These are phyloP conservation scores for Percopsis omiscomaycus DNA, from an alignment of 2,797 vertebrate genomes.

Conservation along the genomic window DNA sequence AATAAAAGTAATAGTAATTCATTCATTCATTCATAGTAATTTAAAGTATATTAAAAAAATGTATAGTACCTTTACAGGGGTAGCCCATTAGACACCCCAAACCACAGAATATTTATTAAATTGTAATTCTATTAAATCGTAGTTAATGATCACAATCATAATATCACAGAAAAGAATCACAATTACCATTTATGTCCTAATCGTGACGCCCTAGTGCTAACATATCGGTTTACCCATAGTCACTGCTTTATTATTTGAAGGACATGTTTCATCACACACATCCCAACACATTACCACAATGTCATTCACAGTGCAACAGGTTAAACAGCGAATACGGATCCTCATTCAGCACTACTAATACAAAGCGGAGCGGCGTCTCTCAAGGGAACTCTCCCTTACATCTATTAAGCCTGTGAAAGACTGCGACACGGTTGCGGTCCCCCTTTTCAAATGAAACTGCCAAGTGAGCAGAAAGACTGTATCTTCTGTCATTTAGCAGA, in stretches of 20 bases:
- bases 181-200: too few relatives aligned
- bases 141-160: too few relatives aligned
- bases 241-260: neutral
- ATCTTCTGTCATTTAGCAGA: slow-evolving; percentile 7
- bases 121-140: too few relatives aligned
- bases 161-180: too few relatives aligned
- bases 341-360: neutral
- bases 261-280: neutral
- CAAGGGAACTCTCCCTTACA: slow-evolving; percentile 5
- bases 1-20: too few relatives aligned
- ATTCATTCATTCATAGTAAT: too few relatives aligned
- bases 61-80: too few relatives aligned
- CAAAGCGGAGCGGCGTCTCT: neutral
- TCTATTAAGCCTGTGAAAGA: neutral
- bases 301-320: neutral
- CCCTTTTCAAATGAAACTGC: slow-evolving; percentile 36
- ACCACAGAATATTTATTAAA: too few relatives aligned
- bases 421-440: neutral
- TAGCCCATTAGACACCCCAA: too few relatives aligned
- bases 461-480: slow-evolving; percentile 21
- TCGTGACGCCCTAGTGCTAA: neutral
- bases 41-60: too few relatives aligned
- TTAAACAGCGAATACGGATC: too few relatives aligned
- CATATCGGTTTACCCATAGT: neutral
- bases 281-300: neutral